phyloP scores from a whole-genome alignment of 2,797 vertebrate species.

The Myotis findleyi region DNA sequence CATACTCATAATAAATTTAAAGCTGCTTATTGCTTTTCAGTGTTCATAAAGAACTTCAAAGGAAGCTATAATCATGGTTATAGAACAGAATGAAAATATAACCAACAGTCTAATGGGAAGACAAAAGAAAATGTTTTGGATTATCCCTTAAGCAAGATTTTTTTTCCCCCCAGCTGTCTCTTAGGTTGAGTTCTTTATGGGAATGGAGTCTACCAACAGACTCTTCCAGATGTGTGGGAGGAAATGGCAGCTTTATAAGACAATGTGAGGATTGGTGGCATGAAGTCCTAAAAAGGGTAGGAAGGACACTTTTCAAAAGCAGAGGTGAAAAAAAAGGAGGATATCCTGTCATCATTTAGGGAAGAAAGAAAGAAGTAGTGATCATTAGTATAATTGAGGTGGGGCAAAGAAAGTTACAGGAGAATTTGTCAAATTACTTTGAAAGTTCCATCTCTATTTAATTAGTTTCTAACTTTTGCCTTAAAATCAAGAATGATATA shows the following conservation, averaged over 20 bases:
- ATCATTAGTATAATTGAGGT: conserved; percentile 43
- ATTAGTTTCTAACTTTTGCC: conserved; percentile 71
- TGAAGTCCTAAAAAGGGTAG: background rate
- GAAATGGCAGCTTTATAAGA: background rate
- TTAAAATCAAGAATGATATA: conserved; percentile 68
- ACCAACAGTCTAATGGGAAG: background rate
- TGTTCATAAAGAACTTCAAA: conserved; percentile 20
- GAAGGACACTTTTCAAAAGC: conserved; percentile 9
- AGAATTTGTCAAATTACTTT: conserved; percentile 62
- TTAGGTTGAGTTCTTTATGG: conserved; percentile 9
- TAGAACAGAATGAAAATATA: conserved; percentile 21
- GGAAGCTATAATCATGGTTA: background rate
- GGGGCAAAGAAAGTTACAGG: conserved; percentile 45
- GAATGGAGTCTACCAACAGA: background rate
- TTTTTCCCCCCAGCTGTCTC: background rate
- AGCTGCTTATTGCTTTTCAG: background rate
- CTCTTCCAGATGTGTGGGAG: background rate
- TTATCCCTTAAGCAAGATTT: background rate
- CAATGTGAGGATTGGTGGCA: background rate
- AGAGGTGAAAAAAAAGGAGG: background rate
- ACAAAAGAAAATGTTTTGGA: conserved; percentile 21
- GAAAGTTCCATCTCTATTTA: conserved; percentile 67
- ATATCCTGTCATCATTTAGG: background rate
- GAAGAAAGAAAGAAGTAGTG: conserved; percentile 9
- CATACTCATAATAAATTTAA: background rate